A percentile compares a stretch with the other conserved stretches of the same genome.
Conservation (phyloP, 2,888 invertebrate species). For the Cephalotes varians region DNA sequence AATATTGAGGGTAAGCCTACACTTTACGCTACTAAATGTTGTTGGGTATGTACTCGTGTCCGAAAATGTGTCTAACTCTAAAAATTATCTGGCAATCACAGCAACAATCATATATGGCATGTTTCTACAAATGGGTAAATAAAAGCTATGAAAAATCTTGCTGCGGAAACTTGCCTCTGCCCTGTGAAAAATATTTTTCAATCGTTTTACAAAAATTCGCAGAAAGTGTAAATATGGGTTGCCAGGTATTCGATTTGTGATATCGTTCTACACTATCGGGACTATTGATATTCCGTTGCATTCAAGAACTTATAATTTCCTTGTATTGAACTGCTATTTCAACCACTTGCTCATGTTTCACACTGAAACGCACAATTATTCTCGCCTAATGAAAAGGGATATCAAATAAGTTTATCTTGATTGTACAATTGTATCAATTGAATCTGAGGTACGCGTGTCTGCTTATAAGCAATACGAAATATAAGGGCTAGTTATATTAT, state of each 20-base stretch:
- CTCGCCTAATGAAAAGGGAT: conserved; percentile 1
- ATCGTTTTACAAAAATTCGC: conserved; percentile 15
- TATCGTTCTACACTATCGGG: conserved; percentile 1
- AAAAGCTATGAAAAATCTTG: conserved; percentile 18
- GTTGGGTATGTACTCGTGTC: not conserved
- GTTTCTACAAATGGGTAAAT: conserved; percentile 20
- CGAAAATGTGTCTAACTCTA: conserved; percentile 18
- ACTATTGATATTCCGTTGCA: conserved; percentile 17
- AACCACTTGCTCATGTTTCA: conserved; percentile 16
- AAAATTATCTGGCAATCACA: conserved; percentile 18
- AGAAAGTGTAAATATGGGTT: not conserved
- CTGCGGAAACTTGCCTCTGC: conserved; percentile 35
- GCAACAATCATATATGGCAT: conserved; percentile 16
- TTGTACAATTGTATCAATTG: not conserved
- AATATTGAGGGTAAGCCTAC: not conserved
- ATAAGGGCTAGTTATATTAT: conserved; percentile 24
- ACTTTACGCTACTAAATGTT: not conserved
- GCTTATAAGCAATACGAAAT: not conserved
- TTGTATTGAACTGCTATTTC: conserved; percentile 14
- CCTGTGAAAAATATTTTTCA: conserved; percentile 27
- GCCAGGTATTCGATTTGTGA: conserved; percentile 6
- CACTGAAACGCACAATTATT: conserved; percentile 42
- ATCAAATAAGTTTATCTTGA: not conserved
- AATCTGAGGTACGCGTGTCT: not conserved
- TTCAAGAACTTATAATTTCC: conserved; percentile 28